Conservation (phyloP, 64 coral and sea anemone genomes). For the Montipora efflorescens region DNA sequence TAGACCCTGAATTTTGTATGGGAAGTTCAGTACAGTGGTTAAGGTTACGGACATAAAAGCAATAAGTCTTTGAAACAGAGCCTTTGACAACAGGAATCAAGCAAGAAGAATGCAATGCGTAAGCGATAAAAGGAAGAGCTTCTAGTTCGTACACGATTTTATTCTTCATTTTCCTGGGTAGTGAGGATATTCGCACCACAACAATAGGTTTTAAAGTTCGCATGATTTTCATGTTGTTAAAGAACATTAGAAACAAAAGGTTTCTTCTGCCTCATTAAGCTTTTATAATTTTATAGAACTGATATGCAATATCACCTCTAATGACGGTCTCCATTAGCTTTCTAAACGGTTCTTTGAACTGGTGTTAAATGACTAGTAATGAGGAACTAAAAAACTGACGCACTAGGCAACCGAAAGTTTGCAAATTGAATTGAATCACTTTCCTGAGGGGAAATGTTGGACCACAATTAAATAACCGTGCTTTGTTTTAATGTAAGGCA, state of each 20-base stretch:
- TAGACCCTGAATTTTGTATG: not conserved
- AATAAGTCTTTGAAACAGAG: slow-evolving; percentile 27
- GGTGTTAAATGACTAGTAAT: slow-evolving; percentile 19
- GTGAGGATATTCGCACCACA: not conserved
- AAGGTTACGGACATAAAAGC: not conserved
- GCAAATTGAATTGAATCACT: not conserved
- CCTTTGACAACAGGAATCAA: not conserved
- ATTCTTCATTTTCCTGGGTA: not conserved
- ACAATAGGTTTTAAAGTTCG: not conserved
- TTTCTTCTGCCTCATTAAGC: not conserved
- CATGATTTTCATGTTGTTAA: slow-evolving; percentile 40
- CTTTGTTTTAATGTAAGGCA: not conserved
- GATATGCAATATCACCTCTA: slow-evolving; percentile 32
- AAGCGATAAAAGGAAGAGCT: not conserved
- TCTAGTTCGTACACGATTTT: not conserved
- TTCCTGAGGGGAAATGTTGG: not conserved
- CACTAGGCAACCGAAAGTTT: not conserved
- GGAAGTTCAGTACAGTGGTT: not conserved
- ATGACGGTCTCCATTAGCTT: not conserved
- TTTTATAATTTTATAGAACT: slow-evolving; percentile 2
- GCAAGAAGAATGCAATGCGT: not conserved
- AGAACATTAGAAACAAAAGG: slow-evolving; percentile 23
- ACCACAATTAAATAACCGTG: not conserved
- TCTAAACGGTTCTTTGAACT: not conserved
- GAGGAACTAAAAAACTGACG: not conserved